Base-by-base conservation (phyloP, 1,140 invertebrate species). In the Tenebrio molitor region DNA sequence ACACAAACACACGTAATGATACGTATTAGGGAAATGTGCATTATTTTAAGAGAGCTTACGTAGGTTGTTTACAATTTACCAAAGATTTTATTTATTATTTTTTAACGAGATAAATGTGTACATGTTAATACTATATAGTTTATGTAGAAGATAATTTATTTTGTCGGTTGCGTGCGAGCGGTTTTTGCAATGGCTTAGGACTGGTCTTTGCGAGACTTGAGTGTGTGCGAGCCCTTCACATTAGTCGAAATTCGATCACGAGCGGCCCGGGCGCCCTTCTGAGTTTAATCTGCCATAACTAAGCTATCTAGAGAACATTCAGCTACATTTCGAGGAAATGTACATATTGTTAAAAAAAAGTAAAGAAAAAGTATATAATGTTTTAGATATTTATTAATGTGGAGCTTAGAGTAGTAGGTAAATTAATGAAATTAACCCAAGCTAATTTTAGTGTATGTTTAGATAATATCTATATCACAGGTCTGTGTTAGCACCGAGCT, bases 301-400 rank as follows among this genome's bases (percentile, higher is more conserved):
- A 67, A 46, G 16, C 41, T 68, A 33, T 68, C 25, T 42, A 29
- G 23, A 46, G 68, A 53, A 74, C 67, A 73, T 71, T 72, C 41
- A 76, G 62, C 74, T 77, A 78, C 78, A 79, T 81, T 81, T 81
- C 79, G 70, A 75, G 64, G 77, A 80, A 81, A 76, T 78, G 80
- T 80, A 78, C 77, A 77, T 76, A 80, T 79, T 80, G 77, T 79
- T 77, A 69, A 76, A n/a, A n/a, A n/a, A n/a, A 75, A 78, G 36
- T 72, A 74, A 63, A 72, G 62, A 72, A 74, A 53, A 69, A 75
- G 72, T 77, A 79, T 77, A 72, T 74, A 74, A 79, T 79, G 79
- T 81, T 80, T 77, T 81, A 81, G 79, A 79, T 81, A 81, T 81
- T 79, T 80, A 81, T 81, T 80, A 76, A 81, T 81, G 80, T 80